A percentile compares a stretch with the other conserved stretches of the same genome.
phyloP scores from a whole-genome alignment of 2,797 vertebrate genomes.

The Phoebastria nigripes region DNA sequence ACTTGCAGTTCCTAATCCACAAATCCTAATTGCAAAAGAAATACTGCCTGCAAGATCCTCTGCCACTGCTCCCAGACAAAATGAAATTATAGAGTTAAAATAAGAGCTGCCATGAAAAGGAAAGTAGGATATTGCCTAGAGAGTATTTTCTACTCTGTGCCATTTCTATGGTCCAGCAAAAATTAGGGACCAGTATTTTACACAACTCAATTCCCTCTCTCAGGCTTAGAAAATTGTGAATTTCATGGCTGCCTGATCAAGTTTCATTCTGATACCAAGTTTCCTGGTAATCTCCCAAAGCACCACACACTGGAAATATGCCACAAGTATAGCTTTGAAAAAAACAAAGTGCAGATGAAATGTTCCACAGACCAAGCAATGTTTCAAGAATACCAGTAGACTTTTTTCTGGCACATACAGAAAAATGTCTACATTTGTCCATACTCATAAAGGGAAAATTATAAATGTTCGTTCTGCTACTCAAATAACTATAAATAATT shows the following conservation, averaged over 20 bases:
- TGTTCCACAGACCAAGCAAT: neutral
- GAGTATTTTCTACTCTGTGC: neutral
- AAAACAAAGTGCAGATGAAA: neutral
- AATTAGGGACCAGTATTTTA: neutral
- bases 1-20: neutral
- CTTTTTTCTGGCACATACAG: neutral
- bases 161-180: neutral
- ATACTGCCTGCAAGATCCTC: neutral
- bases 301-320: neutral
- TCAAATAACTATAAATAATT: neutral
- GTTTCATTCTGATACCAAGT: slow-evolving; percentile 1
- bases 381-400: neutral
- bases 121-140: neutral
- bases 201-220: neutral
- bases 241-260: slow-evolving; percentile 4
- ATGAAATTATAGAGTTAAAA: neutral
- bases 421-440: neutral
- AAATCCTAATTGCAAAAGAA: neutral
- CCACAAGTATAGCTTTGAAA: neutral
- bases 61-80: neutral
- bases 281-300: slow-evolving; percentile 14
- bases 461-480: neutral
- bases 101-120: neutral
- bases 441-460: neutral
- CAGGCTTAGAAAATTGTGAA: slow-evolving; percentile 6